phyloP scores from a whole-genome alignment of 2,888 invertebrate species.

The Lithophane semibrunnea region DNA sequence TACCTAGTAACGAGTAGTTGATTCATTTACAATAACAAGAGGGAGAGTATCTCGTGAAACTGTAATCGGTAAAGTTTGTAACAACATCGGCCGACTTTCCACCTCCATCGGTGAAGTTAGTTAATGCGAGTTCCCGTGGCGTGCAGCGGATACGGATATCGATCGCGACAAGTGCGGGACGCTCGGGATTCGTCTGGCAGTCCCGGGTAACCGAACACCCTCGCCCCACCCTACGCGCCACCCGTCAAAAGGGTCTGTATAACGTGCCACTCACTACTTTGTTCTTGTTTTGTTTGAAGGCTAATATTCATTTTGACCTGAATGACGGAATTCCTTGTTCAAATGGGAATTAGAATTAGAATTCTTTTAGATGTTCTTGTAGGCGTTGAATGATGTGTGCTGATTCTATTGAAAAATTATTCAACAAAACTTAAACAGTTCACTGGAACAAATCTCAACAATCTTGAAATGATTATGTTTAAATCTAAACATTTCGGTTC shows the following conservation, averaged over 20 bases:
- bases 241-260: conserved; percentile 82
- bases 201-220: conserved; percentile 80
- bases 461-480: conserved; percentile 8
- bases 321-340: conserved; percentile 70
- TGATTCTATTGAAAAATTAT: conserved; percentile 33
- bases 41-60: conserved; percentile 79
- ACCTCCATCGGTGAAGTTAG: conserved; percentile 84
- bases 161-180: conserved; percentile 87
- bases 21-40: conserved; percentile 83
- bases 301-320: conserved; percentile 87
- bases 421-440: conserved; percentile 15
- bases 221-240: conserved; percentile 67
- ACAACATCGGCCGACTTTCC: conserved; percentile 88
- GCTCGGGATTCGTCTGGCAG: conserved; percentile 88
- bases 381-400: conserved; percentile 50
- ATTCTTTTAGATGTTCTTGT: conserved; percentile 44
- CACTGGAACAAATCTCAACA: conserved; percentile 14
- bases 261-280: conserved; percentile 86
- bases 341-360: conserved; percentile 55
- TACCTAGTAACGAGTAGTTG: conserved; percentile 74
- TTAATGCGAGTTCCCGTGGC: conserved; percentile 87
- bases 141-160: conserved; percentile 88
- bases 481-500: conserved; percentile 14
- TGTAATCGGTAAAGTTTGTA: conserved; percentile 88
- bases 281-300: conserved; percentile 90